phyloP scores from a whole-genome alignment of 2,888 invertebrate genomes.

The Plemyria rubiginata region DNA sequence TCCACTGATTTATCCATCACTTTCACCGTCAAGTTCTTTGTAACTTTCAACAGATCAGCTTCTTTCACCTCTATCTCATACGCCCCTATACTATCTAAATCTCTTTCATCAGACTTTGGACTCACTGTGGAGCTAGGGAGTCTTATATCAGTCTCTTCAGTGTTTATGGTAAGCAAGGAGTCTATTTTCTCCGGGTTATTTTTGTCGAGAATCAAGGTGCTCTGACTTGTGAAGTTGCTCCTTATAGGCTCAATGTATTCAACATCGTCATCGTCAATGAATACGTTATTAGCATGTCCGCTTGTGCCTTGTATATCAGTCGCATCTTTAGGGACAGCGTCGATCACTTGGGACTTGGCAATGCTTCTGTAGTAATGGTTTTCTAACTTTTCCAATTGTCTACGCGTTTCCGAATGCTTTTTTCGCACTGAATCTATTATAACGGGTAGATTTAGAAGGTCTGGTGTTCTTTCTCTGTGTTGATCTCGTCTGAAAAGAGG shows the following conservation, averaged over 20 bases:
- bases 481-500: constrained; percentile 73
- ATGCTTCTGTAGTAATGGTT: constrained; percentile 78
- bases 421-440: constrained; percentile 79
- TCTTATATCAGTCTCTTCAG: constrained; percentile 77
- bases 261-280: constrained; percentile 73
- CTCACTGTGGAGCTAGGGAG: constrained; percentile 77
- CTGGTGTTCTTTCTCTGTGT: constrained; percentile 73
- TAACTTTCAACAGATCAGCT: constrained; percentile 68
- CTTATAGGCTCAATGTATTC: constrained; percentile 82
- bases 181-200: constrained; percentile 66
- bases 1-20: constrained; percentile 91
- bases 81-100: constrained; percentile 75
- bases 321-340: constrained; percentile 78
- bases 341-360: constrained; percentile 70
- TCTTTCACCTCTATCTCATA: constrained; percentile 80
- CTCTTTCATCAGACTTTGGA: constrained; percentile 67
- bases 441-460: constrained; percentile 75
- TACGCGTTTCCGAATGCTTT: constrained; percentile 74
- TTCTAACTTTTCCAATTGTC: constrained; percentile 79
- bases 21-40: constrained; percentile 77
- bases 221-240: constrained; percentile 79
- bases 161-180: constrained; percentile 74
- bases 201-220: constrained; percentile 78
- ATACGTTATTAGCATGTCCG: constrained; percentile 71
- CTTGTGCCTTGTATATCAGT: constrained; percentile 73